phyloP scores from a whole-genome alignment of 2,113 vertebrate genomes.

The Herpailurus yagouaroundi region DNA sequence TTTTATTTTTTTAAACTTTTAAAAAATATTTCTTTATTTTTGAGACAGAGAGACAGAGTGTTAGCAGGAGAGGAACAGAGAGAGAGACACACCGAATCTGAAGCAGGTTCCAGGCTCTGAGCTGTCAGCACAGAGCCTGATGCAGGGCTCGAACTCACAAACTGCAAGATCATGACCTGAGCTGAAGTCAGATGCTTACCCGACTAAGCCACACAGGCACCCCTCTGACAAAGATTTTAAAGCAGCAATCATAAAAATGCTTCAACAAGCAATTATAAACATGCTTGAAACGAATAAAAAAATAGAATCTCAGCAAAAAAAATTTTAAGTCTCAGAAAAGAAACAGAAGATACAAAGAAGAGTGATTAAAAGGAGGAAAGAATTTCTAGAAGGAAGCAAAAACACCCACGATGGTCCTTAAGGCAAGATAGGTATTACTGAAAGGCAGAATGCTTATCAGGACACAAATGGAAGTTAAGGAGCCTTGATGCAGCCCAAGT shows the following conservation, averaged over 20 bases:
- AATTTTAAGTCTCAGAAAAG: neutral
- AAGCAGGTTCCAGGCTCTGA: too few relatives aligned
- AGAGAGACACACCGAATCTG: too few relatives aligned
- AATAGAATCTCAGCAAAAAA: neutral
- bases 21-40: too few relatives aligned
- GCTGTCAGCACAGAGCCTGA: too few relatives aligned
- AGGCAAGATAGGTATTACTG: neutral
- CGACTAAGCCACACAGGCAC: too few relatives aligned
- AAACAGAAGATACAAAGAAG: neutral
- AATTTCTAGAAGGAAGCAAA: neutral
- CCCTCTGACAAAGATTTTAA: constrained; percentile 12
- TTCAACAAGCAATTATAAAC: neutral
- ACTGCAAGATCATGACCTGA: too few relatives aligned
- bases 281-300: neutral
- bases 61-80: too few relatives aligned
- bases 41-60: too few relatives aligned
- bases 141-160: too few relatives aligned
- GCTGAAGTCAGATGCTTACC: too few relatives aligned
- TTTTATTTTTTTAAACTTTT: neutral
- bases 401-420: neutral
- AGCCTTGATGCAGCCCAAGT: neutral
- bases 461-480: neutral
- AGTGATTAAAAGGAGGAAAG: neutral
- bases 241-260: neutral
- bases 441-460: neutral